Evolutionary conservation across 2,113 vertebrate genomes (phyloP).

Genomic region (Cromileptes altivelis): DNA sequence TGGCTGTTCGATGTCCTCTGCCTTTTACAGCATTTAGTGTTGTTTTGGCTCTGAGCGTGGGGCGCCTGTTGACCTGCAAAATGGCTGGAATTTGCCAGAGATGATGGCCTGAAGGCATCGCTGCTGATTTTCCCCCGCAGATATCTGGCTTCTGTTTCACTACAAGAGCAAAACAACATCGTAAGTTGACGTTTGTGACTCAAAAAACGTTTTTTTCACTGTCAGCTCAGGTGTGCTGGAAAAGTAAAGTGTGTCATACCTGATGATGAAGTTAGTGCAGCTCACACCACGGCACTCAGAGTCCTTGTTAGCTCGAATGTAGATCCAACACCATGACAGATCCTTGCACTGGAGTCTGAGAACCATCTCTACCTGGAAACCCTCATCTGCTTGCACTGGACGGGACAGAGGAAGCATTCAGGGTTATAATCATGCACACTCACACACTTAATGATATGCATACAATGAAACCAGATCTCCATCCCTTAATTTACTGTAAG

Average conservation of each 20-base stretch:
- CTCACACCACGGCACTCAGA: slow-evolving; percentile 60
- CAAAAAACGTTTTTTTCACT: background rate
- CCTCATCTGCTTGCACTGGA: slow-evolving; percentile 74
- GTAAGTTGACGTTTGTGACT: background rate
- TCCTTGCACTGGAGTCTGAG: slow-evolving; percentile 80
- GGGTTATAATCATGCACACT: slow-evolving; percentile 6
- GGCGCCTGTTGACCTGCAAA: slow-evolving; percentile 33
- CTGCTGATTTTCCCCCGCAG: slow-evolving; percentile 73
- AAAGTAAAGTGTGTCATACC: slow-evolving; percentile 69
- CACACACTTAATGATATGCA: background rate
- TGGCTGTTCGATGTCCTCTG: slow-evolving; percentile 51
- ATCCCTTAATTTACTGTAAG: background rate
- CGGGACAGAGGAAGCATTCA: slow-evolving; percentile 2
- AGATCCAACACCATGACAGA: slow-evolving; percentile 82
- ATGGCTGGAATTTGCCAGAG: slow-evolving; percentile 14
- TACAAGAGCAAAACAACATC: slow-evolving; percentile 43
- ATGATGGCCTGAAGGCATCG: slow-evolving; percentile 46
- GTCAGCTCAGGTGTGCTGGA: background rate
- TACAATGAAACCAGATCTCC: background rate
- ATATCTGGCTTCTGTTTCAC: slow-evolving; percentile 82
- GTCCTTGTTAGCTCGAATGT: slow-evolving; percentile 65
- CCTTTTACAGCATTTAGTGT: slow-evolving; percentile 65
- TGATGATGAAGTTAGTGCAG: slow-evolving; percentile 83
- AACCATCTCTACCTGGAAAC: slow-evolving; percentile 74
- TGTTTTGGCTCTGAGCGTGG: slow-evolving; percentile 17